Percentiles rank a stretch among this genome's conserved stretches.
Conservation (phyloP, 64 coral and sea anemone genomes). For the Catalaphyllia jardinei region DNA sequence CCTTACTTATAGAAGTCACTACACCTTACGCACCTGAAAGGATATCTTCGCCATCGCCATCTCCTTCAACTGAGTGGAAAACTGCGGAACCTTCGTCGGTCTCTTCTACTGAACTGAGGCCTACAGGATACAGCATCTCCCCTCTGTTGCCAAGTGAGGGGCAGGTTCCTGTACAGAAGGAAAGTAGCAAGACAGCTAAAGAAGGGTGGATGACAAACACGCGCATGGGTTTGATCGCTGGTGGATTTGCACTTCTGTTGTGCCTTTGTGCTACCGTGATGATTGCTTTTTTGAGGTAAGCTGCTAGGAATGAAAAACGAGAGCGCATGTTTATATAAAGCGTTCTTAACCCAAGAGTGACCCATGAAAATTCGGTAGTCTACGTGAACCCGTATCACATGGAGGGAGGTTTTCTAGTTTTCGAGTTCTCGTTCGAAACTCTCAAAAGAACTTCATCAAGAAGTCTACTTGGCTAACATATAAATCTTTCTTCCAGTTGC, state of each 20-base stretch:
- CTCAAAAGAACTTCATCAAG: too few relatives aligned
- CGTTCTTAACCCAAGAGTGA: too few relatives aligned
- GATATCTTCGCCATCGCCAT: not conserved
- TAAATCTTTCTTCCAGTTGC: not conserved
- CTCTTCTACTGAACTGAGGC: not conserved
- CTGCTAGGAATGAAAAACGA: not conserved
- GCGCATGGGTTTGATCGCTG: constrained; percentile 23
- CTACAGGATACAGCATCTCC: not conserved
- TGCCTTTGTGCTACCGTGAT: not conserved
- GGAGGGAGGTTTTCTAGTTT: too few relatives aligned
- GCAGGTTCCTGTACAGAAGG: not conserved
- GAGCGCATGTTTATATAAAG: not conserved
- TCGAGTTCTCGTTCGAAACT: too few relatives aligned
- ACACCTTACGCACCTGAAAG: not conserved
- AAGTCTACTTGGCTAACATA: too few relatives aligned
- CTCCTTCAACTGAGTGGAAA: not conserved
- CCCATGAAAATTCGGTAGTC: too few relatives aligned
- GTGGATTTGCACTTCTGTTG: not conserved
- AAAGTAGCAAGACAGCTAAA: not conserved
- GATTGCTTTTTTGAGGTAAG: constrained; percentile 18
- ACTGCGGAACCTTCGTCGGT: not conserved
- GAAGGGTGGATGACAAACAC: constrained; percentile 26
- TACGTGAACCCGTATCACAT: too few relatives aligned
- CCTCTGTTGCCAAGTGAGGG: not conserved
- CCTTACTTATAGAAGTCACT: not conserved